phyloP scores from a whole-genome alignment of 2,888 invertebrate genomes.

The Cheilosia soror region DNA sequence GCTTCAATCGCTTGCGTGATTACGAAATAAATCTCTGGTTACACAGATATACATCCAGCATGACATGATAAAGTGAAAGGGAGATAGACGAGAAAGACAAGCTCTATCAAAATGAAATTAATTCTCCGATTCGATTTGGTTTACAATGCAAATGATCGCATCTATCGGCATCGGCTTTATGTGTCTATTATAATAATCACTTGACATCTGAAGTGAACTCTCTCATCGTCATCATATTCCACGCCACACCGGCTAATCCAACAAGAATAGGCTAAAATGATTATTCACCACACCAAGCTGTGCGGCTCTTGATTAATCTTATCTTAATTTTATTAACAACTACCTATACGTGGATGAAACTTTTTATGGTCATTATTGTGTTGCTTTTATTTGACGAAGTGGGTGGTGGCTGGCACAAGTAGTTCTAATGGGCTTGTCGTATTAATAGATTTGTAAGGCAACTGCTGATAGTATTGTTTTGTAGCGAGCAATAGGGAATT shows the following conservation, averaged over 20 bases:
- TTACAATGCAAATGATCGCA: constrained; percentile 29
- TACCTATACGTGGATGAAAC: not conserved
- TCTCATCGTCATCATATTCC: not conserved
- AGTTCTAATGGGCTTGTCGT: constrained; percentile 28
- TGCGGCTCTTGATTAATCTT: constrained; percentile 37
- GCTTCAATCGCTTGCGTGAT: constrained; percentile 46
- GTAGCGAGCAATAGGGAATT: constrained; percentile 8
- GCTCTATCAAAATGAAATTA: constrained; percentile 66
- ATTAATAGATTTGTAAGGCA: constrained; percentile 40
- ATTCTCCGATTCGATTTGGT: constrained; percentile 64
- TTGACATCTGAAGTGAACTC: constrained; percentile 48
- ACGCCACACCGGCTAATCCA: not conserved
- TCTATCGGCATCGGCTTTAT: not conserved
- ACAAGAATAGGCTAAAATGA: constrained; percentile 15
- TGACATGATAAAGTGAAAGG: not conserved
- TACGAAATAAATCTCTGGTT: constrained; percentile 53
- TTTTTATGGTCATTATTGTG: not conserved
- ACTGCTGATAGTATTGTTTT: constrained; percentile 20
- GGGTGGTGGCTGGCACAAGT: not conserved
- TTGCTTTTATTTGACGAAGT: not conserved
- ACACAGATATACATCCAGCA: constrained; percentile 10
- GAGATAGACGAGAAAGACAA: not conserved
- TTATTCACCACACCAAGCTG: constrained; percentile 43
- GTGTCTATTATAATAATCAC: constrained; percentile 10
- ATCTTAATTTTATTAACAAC: constrained; percentile 17